Percentiles rank a stretch among this genome's conserved stretches.
phyloP scores from a whole-genome alignment of 2,797 vertebrate species.

The Microcaecilia unicolor region DNA sequence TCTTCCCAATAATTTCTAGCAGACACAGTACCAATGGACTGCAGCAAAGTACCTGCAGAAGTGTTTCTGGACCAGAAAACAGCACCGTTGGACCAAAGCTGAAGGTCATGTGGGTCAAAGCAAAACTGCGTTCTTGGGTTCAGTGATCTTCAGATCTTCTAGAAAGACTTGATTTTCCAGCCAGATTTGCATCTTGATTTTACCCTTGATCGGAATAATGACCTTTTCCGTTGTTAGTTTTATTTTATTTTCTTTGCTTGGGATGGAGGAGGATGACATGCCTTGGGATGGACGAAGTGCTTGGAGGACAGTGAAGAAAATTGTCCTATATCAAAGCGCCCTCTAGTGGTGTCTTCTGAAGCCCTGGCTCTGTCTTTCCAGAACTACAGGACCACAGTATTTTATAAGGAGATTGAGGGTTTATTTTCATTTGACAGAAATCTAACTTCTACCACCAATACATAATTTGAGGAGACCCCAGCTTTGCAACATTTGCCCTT shows the following conservation, averaged over 20 bases:
- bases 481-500: constrained; percentile 2
- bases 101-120: constrained; percentile 18
- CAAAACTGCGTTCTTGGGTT: constrained; percentile 6
- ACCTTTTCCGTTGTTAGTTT: constrained; percentile 7
- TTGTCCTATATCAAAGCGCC: constrained; percentile 11
- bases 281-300: not conserved
- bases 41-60: not conserved
- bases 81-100: constrained; percentile 45
- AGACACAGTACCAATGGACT: too few relatives aligned
- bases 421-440: constrained; percentile 1
- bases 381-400: constrained; percentile 1
- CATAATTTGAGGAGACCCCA: not conserved
- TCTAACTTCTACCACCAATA: not conserved
- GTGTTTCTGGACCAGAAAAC: not conserved
- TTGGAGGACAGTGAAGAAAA: not conserved
- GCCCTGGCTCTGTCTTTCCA: constrained; percentile 2
- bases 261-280: not conserved
- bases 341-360: constrained; percentile 18
- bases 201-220: not conserved
- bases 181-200: not conserved
- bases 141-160: too few relatives aligned
- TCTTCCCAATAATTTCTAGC: too few relatives aligned
- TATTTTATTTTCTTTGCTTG: constrained; percentile 2
- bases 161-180: not conserved
- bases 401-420: not conserved